Evolutionary conservation across 2,888 invertebrate genomes (phyloP), one percentile per base, ranked within the genome.

Genomic region (Aporophyla lueneburgensis): DNA sequence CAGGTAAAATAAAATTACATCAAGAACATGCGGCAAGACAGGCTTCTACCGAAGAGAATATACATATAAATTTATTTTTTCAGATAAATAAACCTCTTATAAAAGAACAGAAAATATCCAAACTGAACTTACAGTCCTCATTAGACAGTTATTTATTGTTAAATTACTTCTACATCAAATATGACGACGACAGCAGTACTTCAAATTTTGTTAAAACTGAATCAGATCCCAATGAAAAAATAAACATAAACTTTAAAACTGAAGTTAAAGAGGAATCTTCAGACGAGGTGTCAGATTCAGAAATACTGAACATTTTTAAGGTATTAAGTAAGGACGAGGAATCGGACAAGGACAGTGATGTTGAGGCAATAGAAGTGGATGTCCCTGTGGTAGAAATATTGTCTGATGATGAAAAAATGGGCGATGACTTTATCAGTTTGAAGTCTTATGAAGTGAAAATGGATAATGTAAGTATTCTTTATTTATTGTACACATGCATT

Each of bases 1-100:
- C 71, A 89, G 87, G 92, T 92, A 84, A 58, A 33, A 9, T 43
- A 9, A 16, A n/a, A 33, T 33, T 9, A 16, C 2, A 21, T 16
- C 27, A n/a, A n/a, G 33, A 66, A 66, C 14, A 49, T 33, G 33
- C 3, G 3, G 33, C 33, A 33, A 19, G 3, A 43, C 24, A 24
- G 3, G 3, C 5, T 46, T 63, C 24, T 24, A 16, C 43, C 5
- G 5, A 24, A 56, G 24, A 24, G 1, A 14, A 54, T 12, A 21
- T 53, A 12, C n/a, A n/a, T n/a, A n/a, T n/a, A n/a, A n/a, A n/a
- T n/a, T n/a, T n/a, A n/a, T n/a, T n/a, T 54, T 90, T 89, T 27
- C 85, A 92, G 92, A 80, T 92, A 49, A 88, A 81, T 6, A 85
- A 86, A 82, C 21, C 21, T 49, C 81, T 89, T 0, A 86, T 91